A percentile compares a stretch with the other conserved stretches of the same genome.
Evolutionary conservation across 1,140 invertebrate species (phyloP).

Genomic region (Bombus turneri): DNA sequence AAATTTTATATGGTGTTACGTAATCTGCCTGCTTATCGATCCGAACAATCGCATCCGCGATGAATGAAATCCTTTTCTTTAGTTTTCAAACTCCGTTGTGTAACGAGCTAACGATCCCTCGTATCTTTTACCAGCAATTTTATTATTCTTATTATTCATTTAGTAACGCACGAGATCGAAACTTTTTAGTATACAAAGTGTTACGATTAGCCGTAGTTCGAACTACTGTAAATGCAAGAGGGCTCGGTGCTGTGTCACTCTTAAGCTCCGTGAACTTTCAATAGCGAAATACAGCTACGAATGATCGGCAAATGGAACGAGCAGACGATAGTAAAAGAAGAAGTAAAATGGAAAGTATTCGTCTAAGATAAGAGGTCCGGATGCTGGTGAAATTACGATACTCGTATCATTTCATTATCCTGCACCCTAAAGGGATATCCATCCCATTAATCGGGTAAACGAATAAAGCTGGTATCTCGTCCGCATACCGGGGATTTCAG

Average conservation of each 20-base stretch:
- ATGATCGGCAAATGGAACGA: too few species aligned
- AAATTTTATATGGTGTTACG: constrained; percentile 17
- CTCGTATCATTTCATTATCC: background rate
- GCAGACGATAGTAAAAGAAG: too few species aligned
- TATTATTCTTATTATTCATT: background rate
- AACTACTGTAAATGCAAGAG: too few species aligned
- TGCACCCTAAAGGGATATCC: too few species aligned
- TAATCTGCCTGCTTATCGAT: background rate
- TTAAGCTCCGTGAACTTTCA: too few species aligned
- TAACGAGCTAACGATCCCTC: background rate
- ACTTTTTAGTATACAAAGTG: accelerated
- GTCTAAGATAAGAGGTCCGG: too few species aligned
- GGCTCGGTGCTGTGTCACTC: too few species aligned
- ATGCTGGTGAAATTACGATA: too few species aligned
- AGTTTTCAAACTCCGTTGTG: background rate
- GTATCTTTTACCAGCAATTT: background rate
- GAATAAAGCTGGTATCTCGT: background rate
- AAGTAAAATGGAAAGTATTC: too few species aligned
- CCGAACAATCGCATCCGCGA: background rate
- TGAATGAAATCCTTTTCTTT: too few species aligned
- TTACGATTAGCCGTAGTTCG: background rate
- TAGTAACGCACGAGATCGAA: background rate
- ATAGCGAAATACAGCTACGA: too few species aligned
- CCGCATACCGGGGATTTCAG: background rate
- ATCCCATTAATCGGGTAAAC: background rate